Base-by-base conservation (phyloP, 2,113 vertebrate species). In the Ochotona princeps region DNA sequence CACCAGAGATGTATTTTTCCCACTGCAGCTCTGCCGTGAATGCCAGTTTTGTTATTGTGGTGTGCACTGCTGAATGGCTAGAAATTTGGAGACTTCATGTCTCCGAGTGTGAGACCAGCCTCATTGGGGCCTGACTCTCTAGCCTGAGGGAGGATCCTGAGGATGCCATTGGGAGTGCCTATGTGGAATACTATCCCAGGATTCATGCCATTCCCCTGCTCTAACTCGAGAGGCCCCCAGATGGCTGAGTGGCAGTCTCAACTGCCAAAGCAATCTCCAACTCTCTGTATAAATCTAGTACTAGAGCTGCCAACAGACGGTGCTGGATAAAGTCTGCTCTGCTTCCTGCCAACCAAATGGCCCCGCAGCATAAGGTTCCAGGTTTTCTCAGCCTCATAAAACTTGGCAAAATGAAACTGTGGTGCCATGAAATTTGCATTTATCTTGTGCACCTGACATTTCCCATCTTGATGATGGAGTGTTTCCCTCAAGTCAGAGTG, bases 361-460 rank as follows among this genome's bases (percentile, higher is more conserved):
- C 96, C 95, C 86, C 67, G 76, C 69, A 92, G 89, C 92, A 96
- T 93, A 96, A 95, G 97, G 92, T 94, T 97, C 96, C 97, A 96
- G 95, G 89, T 96, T 97, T 96, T 91, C 95, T 96, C 93, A 87
- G 89, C 95, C 96, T 96, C 94, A 83, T 97, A 97, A 97, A 96
- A 96, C 95, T 90, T 96, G 93, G 93, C 81, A 80, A 93, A 96
- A 91, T 89, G 91, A 96, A 91, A 81, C 89, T 82, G 85, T 32
- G 26, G 79, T 92, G 97, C 94, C 96, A 96, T 94, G 95, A 97
- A 94, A 95, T 94, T 79, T 96, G 95, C 96, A 94, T 97, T 95
- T 82, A 87, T 97, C 97, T 97, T 96, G 73, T 93, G 89, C 96
- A 97, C 94, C 97, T 97, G 97, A 97, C 96, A 97, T 26, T 76